phyloP scores from a whole-genome alignment of 2,113 vertebrate species.

The Albula glossodonta region DNA sequence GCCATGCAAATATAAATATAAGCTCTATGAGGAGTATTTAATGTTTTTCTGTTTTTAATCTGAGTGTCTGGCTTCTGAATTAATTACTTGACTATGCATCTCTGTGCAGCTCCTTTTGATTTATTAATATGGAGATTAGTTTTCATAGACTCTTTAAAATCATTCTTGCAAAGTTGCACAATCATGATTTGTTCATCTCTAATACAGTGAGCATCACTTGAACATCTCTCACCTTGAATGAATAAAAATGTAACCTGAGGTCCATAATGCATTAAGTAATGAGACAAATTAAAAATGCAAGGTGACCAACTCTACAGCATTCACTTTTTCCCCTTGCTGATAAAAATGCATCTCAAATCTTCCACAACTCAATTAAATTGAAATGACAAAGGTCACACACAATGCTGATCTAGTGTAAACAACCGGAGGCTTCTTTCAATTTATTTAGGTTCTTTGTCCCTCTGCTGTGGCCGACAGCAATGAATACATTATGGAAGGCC shows the following conservation, averaged over 20 bases:
- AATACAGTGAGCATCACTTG: background rate
- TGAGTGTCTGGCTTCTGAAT: slow-evolving; percentile 9
- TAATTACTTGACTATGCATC: slow-evolving; percentile 9
- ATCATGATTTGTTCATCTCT: background rate
- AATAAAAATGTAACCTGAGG: background rate
- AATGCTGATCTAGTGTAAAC: slow-evolving; percentile 32
- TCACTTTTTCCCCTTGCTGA: background rate
- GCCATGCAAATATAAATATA: background rate
- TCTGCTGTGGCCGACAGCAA: slow-evolving; percentile 22
- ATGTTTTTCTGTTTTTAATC: background rate
- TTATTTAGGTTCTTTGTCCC: slow-evolving; percentile 32
- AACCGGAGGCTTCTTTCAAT: slow-evolving; percentile 25
- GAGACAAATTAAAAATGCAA: slow-evolving; percentile 6
- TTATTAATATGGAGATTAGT: background rate
- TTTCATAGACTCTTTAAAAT: background rate
- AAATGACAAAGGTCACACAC: slow-evolving; percentile 32
- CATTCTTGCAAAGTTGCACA: background rate
- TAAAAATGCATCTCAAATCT: slow-evolving; percentile 20
- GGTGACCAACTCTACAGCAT: background rate
- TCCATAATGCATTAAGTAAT: background rate
- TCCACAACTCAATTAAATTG: slow-evolving; percentile 34
- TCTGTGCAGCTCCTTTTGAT: background rate
- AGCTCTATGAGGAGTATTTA: background rate
- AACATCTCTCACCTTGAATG: background rate
- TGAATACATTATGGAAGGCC: slow-evolving; percentile 32